phyloP scores from a whole-genome alignment of 1,140 invertebrate genomes.

The Zaprionus kolodkinae region DNA sequence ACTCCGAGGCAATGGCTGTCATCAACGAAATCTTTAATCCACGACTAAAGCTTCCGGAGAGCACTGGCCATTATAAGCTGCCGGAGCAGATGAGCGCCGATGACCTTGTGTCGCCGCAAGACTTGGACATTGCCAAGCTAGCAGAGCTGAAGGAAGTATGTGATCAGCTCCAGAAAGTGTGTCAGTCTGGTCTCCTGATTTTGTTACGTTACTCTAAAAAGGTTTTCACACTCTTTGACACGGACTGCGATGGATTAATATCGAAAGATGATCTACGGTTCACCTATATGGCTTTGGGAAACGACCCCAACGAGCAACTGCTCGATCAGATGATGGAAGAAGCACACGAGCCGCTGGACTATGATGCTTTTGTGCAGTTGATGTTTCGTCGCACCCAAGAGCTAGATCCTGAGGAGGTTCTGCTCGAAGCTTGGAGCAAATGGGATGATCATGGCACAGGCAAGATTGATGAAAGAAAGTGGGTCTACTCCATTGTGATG shows the following conservation, averaged over 20 bases:
- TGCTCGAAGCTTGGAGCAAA: constrained; percentile 86
- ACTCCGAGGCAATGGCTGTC: constrained; percentile 82
- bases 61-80: constrained; percentile 84
- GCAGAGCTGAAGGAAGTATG: constrained; percentile 86
- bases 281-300: constrained; percentile 86
- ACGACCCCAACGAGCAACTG: constrained; percentile 85
- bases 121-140: constrained; percentile 86
- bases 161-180: neutral
- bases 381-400: constrained; percentile 87
- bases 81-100: constrained; percentile 85
- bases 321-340: constrained; percentile 87
- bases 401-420: constrained; percentile 87
- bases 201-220: constrained; percentile 49
- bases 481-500: constrained; percentile 32
- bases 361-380: constrained; percentile 87
- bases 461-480: constrained; percentile 87
- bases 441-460: constrained; percentile 87
- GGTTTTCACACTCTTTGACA: constrained; percentile 87
- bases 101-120: constrained; percentile 84
- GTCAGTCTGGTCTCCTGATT: neutral
- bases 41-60: constrained; percentile 78
- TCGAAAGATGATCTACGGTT: constrained; percentile 86
- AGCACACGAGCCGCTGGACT: constrained; percentile 86
- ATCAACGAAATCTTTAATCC: constrained; percentile 85
- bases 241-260: constrained; percentile 87